A percentile compares a stretch with the other conserved stretches of the same genome.
Conservation (phyloP, 1,140 invertebrate species). For the Zaprionus kolodkinae region DNA sequence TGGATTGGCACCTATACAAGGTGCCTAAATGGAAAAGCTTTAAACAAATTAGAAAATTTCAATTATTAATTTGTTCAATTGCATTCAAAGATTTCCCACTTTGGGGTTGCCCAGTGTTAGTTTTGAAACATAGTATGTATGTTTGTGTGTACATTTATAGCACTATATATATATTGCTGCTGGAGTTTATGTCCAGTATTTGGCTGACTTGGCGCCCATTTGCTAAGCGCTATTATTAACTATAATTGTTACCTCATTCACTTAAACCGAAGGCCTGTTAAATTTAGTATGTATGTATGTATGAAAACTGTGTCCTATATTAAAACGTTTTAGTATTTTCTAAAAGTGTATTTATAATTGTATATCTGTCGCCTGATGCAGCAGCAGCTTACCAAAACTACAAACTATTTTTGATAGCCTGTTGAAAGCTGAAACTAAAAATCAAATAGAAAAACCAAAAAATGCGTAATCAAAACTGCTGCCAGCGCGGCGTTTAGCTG, state of each 20-base stretch:
- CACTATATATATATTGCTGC: background rate
- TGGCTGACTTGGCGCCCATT: slow-evolving; percentile 19
- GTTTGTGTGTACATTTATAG: slow-evolving; percentile 18
- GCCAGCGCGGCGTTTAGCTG: slow-evolving; percentile 14
- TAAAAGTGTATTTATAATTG: slow-evolving; percentile 54
- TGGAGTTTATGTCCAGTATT: slow-evolving; percentile 2
- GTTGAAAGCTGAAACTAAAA: slow-evolving; percentile 41
- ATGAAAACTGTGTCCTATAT: slow-evolving; percentile 58
- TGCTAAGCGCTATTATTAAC: slow-evolving; percentile 42
- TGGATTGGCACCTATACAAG: too few relatives aligned
- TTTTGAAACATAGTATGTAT: background rate
- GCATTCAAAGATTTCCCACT: background rate
- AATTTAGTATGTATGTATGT: slow-evolving; percentile 54
- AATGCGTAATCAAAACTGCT: slow-evolving; percentile 7
- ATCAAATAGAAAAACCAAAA: slow-evolving; percentile 19
- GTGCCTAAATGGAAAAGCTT: background rate
- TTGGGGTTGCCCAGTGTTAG: background rate
- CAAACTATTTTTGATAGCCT: slow-evolving; percentile 64
- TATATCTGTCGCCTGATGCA: slow-evolving; percentile 10
- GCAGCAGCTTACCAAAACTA: slow-evolving; percentile 10
- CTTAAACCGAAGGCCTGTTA: slow-evolving; percentile 56
- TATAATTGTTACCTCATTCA: slow-evolving; percentile 63
- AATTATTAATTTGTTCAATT: too few relatives aligned
- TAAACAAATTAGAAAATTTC: background rate
- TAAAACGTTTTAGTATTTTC: slow-evolving; percentile 57